Percentiles rank a stretch among this genome's conserved stretches.
These are phyloP conservation scores for Myotis pilosus DNA, from an alignment of 2,797 vertebrate species.

Conservation along the genomic window DNA sequence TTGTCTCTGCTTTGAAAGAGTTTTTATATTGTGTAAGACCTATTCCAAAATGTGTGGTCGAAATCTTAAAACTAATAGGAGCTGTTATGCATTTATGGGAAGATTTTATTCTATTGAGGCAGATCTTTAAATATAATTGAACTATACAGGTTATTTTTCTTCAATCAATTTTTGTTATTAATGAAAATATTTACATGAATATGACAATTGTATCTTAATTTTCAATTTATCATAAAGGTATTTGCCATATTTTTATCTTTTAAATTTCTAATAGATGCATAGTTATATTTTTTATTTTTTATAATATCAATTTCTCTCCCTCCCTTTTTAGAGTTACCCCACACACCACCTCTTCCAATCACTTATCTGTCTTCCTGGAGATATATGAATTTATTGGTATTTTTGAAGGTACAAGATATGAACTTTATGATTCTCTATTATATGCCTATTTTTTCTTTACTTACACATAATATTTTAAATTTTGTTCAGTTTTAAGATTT, in stretches of 20 bases:
- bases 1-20: not conserved
- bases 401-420: not conserved
- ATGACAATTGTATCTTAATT: not conserved
- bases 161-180: not conserved
- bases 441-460: not conserved
- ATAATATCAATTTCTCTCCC: not conserved
- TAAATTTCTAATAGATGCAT: not conserved
- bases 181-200: not conserved
- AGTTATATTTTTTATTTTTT: not conserved
- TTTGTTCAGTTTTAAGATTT: not conserved
- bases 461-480: not conserved
- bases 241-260: not conserved
- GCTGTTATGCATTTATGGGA: not conserved
- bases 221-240: not conserved
- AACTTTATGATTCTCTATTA: not conserved
- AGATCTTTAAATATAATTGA: not conserved
- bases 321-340: not conserved
- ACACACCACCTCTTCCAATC: not conserved
- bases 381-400: not conserved
- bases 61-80: slow-evolving; percentile 29
- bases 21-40: not conserved
- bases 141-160: not conserved
- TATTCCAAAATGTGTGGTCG: not conserved
- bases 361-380: not conserved
- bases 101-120: not conserved